A percentile compares a stretch with the other conserved stretches of the same genome.
phyloP scores from a whole-genome alignment of 2,888 invertebrate species.

The Ernsta delagoae region DNA sequence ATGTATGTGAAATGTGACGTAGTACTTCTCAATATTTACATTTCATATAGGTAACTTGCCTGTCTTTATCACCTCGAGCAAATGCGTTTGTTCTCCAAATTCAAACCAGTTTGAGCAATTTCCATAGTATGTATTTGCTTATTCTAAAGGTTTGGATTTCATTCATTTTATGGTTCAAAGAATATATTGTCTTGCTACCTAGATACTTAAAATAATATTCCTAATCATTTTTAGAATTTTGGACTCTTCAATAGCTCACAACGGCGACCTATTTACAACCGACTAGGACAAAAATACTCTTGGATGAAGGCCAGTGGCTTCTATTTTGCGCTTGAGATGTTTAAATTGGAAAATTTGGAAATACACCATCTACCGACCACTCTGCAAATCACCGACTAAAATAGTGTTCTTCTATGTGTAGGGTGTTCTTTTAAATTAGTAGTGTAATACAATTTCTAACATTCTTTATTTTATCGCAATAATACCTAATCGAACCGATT shows the following conservation, averaged over 20 bases:
- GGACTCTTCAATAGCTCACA: slow-evolving; percentile 26
- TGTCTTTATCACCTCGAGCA: slow-evolving; percentile 7
- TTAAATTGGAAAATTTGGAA: neutral
- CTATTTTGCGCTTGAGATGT: neutral
- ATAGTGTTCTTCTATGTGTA: too few species aligned
- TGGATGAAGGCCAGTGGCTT: slow-evolving; percentile 46
- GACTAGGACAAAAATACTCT: slow-evolving; percentile 53
- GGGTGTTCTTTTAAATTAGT: too few species aligned
- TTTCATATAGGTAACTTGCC: neutral
- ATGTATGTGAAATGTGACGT: neutral
- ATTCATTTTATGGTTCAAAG: too few species aligned
- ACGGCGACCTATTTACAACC: slow-evolving; percentile 50
- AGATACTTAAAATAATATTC: neutral
- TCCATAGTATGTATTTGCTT: neutral
- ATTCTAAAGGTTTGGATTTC: neutral
- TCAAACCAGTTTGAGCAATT: slow-evolving; percentile 1
- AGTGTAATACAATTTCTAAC: too few species aligned
- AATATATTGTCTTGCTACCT: too few species aligned
- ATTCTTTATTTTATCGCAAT: too few species aligned
- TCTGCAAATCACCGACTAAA: too few species aligned
- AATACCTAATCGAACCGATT: too few species aligned
- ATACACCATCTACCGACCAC: too few species aligned
- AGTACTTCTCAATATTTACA: neutral
- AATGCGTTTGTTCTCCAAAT: slow-evolving; percentile 9
- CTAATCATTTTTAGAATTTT: neutral